These are phyloP conservation scores for Microcebus griseorufus DNA, from an alignment of 2,113 vertebrate genomes.

Conservation along the genomic window DNA sequence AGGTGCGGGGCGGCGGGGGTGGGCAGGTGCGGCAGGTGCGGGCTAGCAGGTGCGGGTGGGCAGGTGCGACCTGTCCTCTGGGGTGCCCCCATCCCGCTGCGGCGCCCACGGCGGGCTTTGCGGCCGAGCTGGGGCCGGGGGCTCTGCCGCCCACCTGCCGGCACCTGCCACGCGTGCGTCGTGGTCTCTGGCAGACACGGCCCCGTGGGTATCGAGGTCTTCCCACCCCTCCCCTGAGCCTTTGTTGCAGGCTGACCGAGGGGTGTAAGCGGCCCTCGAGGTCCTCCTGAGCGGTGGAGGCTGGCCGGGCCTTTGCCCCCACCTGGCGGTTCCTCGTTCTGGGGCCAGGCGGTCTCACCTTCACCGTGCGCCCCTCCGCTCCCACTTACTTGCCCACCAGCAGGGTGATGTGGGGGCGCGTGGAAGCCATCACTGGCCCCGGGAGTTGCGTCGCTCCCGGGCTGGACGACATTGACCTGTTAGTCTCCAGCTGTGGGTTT, in stretches of 20 bases:
- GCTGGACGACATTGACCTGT: not conserved
- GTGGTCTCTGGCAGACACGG: not conserved
- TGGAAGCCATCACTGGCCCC: not conserved
- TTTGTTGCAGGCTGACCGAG: slow-evolving; percentile 55
- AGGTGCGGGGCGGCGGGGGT: not conserved
- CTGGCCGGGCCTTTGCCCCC: not conserved
- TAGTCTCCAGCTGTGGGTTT: not conserved
- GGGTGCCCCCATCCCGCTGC: not conserved
- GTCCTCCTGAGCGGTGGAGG: not conserved
- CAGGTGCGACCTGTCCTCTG: not conserved
- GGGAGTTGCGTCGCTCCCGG: not conserved
- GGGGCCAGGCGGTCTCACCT: not conserved
- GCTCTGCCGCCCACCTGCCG: not conserved
- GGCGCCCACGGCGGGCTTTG: not conserved
- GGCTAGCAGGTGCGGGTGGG: not conserved
- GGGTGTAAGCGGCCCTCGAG: not conserved
- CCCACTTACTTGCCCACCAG: not conserved
- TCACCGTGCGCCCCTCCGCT: not conserved
- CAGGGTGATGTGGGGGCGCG: not conserved
- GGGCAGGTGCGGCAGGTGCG: slow-evolving; percentile 49
- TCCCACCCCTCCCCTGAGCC: slow-evolving; percentile 20
- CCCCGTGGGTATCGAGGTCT: not conserved
- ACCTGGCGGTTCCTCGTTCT: not conserved
- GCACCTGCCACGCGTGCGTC: slow-evolving; percentile 12
- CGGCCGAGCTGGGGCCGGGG: not conserved